Evolutionary conservation across 64 coral and sea anemone genomes (phyloP).

Genomic region (Pocillopora damicornis): DNA sequence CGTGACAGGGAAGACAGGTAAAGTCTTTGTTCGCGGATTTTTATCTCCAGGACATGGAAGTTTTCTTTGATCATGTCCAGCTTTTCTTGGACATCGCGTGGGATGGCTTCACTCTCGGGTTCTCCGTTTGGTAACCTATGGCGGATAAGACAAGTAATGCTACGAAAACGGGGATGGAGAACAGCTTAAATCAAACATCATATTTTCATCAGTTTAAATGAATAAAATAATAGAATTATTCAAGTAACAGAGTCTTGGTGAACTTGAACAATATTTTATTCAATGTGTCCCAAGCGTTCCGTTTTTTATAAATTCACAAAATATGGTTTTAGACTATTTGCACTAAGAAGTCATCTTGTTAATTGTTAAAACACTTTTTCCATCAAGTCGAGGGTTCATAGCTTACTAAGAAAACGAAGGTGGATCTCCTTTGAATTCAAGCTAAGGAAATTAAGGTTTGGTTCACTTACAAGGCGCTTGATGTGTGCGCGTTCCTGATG

Average conservation of each 20-base stretch:
- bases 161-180: neutral
- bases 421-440: no score
- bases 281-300: no score
- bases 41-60: constrained; percentile 67
- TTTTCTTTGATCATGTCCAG: constrained; percentile 66
- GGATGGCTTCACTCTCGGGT: constrained; percentile 71
- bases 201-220: no score
- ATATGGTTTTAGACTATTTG: no score
- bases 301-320: no score
- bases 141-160: neutral
- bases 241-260: no score
- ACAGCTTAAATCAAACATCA: neutral
- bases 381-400: no score
- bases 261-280: no score
- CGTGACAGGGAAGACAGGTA: constrained; percentile 53
- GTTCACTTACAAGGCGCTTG: constrained; percentile 65
- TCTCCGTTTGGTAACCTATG: constrained; percentile 70
- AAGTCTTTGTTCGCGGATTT: constrained; percentile 67
- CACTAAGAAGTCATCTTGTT: no score
- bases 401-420: neutral
- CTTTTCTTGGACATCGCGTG: constrained; percentile 52
- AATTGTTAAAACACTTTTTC: no score
- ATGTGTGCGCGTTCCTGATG: constrained; percentile 78
- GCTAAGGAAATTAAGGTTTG: neutral
- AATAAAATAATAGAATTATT: no score